Conservation (phyloP, 2,113 vertebrate genomes). For the Microcebus jonahi region DNA sequence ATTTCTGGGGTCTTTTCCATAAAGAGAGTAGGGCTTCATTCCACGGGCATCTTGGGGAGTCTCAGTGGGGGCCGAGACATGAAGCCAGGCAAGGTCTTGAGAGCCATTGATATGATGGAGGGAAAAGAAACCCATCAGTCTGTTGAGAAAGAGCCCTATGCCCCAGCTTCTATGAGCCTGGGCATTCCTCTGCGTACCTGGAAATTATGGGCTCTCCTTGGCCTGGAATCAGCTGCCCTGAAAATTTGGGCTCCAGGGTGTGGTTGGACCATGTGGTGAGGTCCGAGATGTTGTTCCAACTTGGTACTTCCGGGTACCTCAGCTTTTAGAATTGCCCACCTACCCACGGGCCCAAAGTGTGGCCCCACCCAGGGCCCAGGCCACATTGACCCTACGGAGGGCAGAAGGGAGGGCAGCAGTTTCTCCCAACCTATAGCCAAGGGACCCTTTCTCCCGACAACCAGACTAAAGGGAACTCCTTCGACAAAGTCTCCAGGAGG, state of each 20-base stretch:
- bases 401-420: background rate
- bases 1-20: background rate
- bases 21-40: background rate
- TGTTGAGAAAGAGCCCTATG: background rate
- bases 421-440: background rate
- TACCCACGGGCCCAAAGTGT: background rate
- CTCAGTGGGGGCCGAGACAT: background rate
- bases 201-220: background rate
- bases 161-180: background rate
- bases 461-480: background rate
- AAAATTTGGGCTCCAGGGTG: background rate
- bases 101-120: background rate
- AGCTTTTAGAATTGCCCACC: background rate
- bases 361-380: background rate
- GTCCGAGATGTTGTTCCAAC: background rate
- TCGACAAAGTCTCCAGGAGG: background rate
- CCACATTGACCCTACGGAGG: background rate
- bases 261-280: background rate
- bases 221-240: background rate
- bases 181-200: background rate
- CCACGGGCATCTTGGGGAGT: background rate
- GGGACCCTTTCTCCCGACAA: background rate
- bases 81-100: background rate
- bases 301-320: background rate
- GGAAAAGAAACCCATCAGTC: background rate